A percentile compares a stretch with the other conserved stretches of the same genome.
These are phyloP conservation scores for Lutjanus campechanus DNA, from an alignment of 2,797 vertebrate species.

Conservation along the genomic window DNA sequence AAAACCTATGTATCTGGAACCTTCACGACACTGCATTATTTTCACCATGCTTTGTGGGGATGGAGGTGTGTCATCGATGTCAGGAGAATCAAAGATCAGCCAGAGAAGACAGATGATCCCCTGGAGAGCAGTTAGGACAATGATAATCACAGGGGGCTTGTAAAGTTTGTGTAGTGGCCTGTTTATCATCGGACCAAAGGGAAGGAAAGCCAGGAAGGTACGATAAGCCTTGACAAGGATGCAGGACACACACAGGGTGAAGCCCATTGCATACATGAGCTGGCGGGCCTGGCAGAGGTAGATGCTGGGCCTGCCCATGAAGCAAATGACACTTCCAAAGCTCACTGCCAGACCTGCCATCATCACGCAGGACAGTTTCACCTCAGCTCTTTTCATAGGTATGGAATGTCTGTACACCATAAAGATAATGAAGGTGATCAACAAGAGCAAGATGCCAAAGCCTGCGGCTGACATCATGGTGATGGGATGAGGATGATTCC, in stretches of 20 bases:
- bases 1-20: constrained; percentile 66
- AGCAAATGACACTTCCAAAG: constrained; percentile 75
- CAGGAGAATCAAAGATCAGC: constrained; percentile 70
- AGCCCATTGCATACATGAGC: constrained; percentile 77
- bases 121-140: constrained; percentile 59
- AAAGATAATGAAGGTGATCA: constrained; percentile 65
- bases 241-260: constrained; percentile 82
- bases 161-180: constrained; percentile 59
- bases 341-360: constrained; percentile 72
- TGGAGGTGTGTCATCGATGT: constrained; percentile 10
- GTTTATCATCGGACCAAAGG: constrained; percentile 47
- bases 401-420: constrained; percentile 57
- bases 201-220: constrained; percentile 74
- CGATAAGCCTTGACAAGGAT: constrained; percentile 78
- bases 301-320: constrained; percentile 69
- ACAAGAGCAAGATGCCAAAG: constrained; percentile 71
- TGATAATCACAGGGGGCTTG: constrained; percentile 64
- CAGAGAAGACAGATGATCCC: constrained; percentile 76
- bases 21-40: constrained; percentile 66
- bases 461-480: constrained; percentile 57
- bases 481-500: constrained; percentile 72
- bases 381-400: constrained; percentile 71
- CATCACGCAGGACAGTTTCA: constrained; percentile 74
- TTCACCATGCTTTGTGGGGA: constrained; percentile 45
- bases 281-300: constrained; percentile 75